Conservation (phyloP, 2,888 invertebrate genomes). For the Stenolophus ochropezus region DNA sequence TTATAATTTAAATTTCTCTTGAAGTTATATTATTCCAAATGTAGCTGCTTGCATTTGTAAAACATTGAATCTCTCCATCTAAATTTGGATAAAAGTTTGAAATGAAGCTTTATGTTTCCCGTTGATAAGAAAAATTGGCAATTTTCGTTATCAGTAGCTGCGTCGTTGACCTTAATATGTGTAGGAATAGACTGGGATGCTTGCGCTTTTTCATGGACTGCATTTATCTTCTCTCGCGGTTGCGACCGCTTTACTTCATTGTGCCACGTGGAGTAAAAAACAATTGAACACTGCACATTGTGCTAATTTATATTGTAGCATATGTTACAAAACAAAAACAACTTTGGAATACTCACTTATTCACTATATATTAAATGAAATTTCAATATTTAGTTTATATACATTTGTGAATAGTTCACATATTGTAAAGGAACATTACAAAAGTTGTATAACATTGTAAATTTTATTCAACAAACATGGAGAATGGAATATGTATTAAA, state of each 20-base stretch:
- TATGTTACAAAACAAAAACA: too few species aligned
- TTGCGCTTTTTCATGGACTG: not conserved
- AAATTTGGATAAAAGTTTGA: not conserved
- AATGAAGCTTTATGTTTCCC: not conserved
- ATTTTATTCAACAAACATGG: too few species aligned
- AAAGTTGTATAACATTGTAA: too few species aligned
- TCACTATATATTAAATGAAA: too few species aligned
- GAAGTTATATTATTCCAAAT: not conserved
- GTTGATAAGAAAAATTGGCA: conserved; percentile 11
- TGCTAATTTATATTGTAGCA: too few species aligned
- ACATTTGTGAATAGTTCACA: too few species aligned
- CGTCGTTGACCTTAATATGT: not conserved
- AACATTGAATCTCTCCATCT: not conserved
- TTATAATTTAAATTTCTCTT: not conserved
- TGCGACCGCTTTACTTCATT: not conserved
- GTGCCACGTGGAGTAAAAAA: too few species aligned
- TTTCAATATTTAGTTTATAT: too few species aligned
- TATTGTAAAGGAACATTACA: too few species aligned
- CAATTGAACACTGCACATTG: too few species aligned
- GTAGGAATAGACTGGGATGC: not conserved
- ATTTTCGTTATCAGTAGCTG: not conserved
- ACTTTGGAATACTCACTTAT: too few species aligned
- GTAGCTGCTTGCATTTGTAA: not conserved
- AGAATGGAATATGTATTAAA: too few species aligned
- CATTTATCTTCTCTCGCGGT: not conserved